Evolutionary conservation across 2,888 invertebrate species (phyloP), one percentile per base, ranked within the genome.

Genomic region (Keiferia lycopersicella): DNA sequence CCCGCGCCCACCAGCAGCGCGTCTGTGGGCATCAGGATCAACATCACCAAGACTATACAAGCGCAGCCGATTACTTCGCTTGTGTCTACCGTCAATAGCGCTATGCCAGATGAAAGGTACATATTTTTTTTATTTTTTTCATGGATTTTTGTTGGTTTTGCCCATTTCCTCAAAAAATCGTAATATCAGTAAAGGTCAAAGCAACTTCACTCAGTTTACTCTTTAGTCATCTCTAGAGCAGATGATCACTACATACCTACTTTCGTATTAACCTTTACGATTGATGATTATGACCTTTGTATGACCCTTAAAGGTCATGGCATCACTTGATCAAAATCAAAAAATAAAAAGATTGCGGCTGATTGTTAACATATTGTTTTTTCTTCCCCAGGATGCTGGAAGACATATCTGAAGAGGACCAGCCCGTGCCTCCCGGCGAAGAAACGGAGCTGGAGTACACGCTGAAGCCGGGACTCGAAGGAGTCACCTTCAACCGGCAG

Each of bases 1-100:
- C 82, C 92, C 0, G 77, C 87, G 8, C 71, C 86, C 0, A 73
- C 87, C 8, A 62, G 76, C 0, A 81, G 74, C 66, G 91, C 83
- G 22, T 75, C 86, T 67, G 93, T 93, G 73, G 94, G 93, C 80
- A 97, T 97, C 70, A 95, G 96, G 77, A 96, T 97, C 84, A 97
- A 96, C 91, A 96, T 97, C 77, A 94, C 95, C 73, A 96, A 96
- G 83, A 92, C 94, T 11, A 80, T 94, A 73, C 22, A 22, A 14
- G 83, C 57, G 16, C 30, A 34, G n/a, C 58, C 58, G 0, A 56
- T 34, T 14, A 56, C 12, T 16, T 16, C 58, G 16, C 18, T 59
- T 1, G 20, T 59, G 4, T 10, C 20, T 34, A 10, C 34, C 8
- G 10, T 10, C 34, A 34, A 34, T 14, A 56, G 16, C 14, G 30